phyloP scores from a whole-genome alignment of 2,113 vertebrate genomes.

The Penelope pileata region DNA sequence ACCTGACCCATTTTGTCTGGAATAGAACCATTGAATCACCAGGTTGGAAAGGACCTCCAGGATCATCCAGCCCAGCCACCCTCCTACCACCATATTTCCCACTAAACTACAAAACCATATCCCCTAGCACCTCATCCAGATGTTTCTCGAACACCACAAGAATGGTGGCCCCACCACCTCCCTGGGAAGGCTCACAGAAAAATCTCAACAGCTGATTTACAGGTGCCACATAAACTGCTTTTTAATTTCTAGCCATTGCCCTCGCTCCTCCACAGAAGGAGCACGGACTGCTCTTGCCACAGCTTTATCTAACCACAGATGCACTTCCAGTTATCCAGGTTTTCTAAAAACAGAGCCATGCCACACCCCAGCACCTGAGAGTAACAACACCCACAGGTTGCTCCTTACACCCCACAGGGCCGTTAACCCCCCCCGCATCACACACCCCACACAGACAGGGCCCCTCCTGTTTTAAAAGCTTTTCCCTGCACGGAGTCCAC shows the following conservation, averaged over 20 bases:
- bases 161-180: too few species aligned
- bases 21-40: too few species aligned
- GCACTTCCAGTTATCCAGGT: neutral
- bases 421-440: too few species aligned
- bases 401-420: too few species aligned
- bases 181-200: neutral
- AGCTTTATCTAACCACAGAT: neutral
- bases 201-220: neutral
- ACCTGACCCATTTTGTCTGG: neutral
- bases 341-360: neutral
- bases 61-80: too few species aligned
- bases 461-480: neutral
- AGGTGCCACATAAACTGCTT: neutral
- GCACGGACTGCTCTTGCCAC: neutral
- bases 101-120: too few species aligned
- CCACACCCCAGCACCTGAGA: accelerated
- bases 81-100: too few species aligned
- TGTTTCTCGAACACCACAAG: too few species aligned
- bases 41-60: too few species aligned
- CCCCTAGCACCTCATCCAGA: too few species aligned
- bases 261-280: neutral
- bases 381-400: neutral
- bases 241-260: neutral
- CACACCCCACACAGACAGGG: neutral
- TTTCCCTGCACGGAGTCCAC: neutral